A percentile compares a stretch with the other conserved stretches of the same genome.
Evolutionary conservation across 2,888 invertebrate species (phyloP).

Genomic region (Linyphia triangularis): DNA sequence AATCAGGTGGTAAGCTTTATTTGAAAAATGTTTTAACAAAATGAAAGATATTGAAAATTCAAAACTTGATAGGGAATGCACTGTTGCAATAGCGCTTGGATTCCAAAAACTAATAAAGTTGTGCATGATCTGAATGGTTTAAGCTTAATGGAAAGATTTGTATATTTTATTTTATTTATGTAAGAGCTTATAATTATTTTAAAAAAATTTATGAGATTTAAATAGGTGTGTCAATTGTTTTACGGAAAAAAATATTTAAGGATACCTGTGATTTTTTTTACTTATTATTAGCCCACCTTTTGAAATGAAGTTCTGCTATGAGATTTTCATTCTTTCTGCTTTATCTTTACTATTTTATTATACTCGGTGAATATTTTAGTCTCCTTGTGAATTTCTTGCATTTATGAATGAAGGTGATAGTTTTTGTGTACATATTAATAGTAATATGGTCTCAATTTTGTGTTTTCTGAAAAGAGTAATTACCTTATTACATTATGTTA

Average conservation of each 20-base stretch:
- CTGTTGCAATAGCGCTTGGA: too few relatives aligned
- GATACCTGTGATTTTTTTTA: slow-evolving; percentile 62
- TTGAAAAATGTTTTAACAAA: neutral
- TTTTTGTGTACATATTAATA: slow-evolving; percentile 25
- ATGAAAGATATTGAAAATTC: neutral
- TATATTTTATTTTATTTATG: neutral
- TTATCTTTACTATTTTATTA: slow-evolving; percentile 24
- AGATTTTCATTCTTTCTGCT: neutral
- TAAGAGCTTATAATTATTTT: slow-evolving; percentile 38
- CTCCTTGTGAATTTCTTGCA: slow-evolving; percentile 33
- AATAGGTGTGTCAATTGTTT: slow-evolving; percentile 8
- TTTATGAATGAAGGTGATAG: slow-evolving; percentile 29
- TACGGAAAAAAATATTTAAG: slow-evolving; percentile 30
- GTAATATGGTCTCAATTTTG: neutral
- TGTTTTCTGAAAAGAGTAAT: neutral
- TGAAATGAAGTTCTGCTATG: slow-evolving; percentile 18
- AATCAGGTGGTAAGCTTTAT: neutral
- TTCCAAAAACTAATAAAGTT: too few relatives aligned
- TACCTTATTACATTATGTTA: neutral
- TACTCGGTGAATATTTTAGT: slow-evolving; percentile 18
- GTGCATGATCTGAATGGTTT: neutral
- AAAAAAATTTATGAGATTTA: slow-evolving; percentile 42
- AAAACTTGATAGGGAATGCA: neutral
- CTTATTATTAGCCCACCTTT: slow-evolving; percentile 50
- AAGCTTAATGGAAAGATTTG: neutral